These are phyloP conservation scores for Platichthys flesus DNA, from an alignment of 2,113 vertebrate species.

Conservation along the genomic window DNA sequence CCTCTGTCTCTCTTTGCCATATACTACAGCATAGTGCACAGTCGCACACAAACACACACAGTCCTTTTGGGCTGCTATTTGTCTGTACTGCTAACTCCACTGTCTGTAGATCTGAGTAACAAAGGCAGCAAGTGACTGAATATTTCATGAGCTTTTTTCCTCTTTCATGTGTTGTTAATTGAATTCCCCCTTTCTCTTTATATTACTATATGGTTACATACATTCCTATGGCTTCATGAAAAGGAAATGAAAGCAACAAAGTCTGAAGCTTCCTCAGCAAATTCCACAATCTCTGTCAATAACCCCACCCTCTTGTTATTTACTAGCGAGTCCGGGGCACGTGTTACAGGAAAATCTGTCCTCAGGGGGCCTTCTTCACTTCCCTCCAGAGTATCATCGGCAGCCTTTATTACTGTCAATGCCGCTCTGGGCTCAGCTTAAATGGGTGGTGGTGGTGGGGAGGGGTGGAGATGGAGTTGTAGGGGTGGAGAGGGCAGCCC, in stretches of 20 bases:
- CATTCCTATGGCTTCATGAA: conserved; percentile 26
- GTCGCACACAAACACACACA: conserved; percentile 17
- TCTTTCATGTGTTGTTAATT: conserved; percentile 58
- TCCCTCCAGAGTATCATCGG: conserved; percentile 61
- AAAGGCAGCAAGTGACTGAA: conserved; percentile 48
- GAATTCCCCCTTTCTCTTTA: conserved; percentile 9
- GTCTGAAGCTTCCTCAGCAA: conserved; percentile 44
- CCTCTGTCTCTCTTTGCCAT: conserved; percentile 18
- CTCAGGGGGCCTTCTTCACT: conserved; percentile 54
- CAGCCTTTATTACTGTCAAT: conserved; percentile 67
- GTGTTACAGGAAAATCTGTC: conserved; percentile 54
- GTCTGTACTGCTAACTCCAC: conserved; percentile 32
- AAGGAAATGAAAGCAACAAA: conserved; percentile 54
- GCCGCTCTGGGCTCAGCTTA: conserved; percentile 53
- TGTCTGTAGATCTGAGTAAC: conserved; percentile 47
- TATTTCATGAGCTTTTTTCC: conserved; percentile 61
- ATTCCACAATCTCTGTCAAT: conserved; percentile 40
- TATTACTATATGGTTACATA: neutral
- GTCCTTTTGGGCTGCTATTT: conserved; percentile 23
- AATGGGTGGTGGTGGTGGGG: conserved; percentile 39
- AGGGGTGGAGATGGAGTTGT: conserved; percentile 29
- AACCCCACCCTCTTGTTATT: conserved; percentile 52
- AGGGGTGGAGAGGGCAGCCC: conserved; percentile 48
- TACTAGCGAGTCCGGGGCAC: conserved; percentile 31
- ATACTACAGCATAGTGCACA: neutral